Base-by-base conservation (phyloP, 1,140 invertebrate genomes). In the Pteromalus puparum region DNA sequence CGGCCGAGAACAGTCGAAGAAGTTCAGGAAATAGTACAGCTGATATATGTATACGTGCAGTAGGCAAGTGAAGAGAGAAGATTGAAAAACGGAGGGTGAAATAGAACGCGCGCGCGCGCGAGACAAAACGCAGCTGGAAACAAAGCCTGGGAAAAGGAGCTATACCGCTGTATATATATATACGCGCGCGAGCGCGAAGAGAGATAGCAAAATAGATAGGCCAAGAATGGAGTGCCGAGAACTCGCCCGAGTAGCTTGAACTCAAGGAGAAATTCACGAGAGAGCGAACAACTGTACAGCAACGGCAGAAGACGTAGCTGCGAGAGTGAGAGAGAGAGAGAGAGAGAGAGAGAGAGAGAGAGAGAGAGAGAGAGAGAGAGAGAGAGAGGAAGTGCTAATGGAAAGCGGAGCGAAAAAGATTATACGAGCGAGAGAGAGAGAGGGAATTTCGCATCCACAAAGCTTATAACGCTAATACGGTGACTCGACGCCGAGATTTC, bases 351-450 rank as follows among this genome's bases (percentile, higher is more conserved):
- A 42, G 38, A 42, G 38, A 7, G 38, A 42, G 10, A 28, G 18
- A 5, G 61, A 5, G 9, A 10, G 38, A 42, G 38, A 42, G 38
- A 7, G 38, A 42, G n/a, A n/a, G n/a, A n/a, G n/a, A n/a, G n/a
- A n/a, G n/a, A n/a, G 48, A 53, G 67, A 28, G 67, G 67, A 30
- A 21, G 1, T 53, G 79, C 21, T 53, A 73, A 73, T 73, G 67
- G 67, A 81, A 28, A 81, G 72, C 46, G 48, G 18, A 77, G n/a
- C 38, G 7, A 18, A 81, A 42, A 38, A 82, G 26, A 82, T 61
- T 75, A 42, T 38, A 2, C 2, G 65, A 53, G 9, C 6, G 13
- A 48, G 67, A 73, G 48, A 13, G 15, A n/a, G 24, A 1, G 18
- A 13, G 28, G 24, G 28, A 80, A 80, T 70, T 80, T 72, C 38